phyloP scores from a whole-genome alignment of 2,797 vertebrate species.

The Morelia viridis region DNA sequence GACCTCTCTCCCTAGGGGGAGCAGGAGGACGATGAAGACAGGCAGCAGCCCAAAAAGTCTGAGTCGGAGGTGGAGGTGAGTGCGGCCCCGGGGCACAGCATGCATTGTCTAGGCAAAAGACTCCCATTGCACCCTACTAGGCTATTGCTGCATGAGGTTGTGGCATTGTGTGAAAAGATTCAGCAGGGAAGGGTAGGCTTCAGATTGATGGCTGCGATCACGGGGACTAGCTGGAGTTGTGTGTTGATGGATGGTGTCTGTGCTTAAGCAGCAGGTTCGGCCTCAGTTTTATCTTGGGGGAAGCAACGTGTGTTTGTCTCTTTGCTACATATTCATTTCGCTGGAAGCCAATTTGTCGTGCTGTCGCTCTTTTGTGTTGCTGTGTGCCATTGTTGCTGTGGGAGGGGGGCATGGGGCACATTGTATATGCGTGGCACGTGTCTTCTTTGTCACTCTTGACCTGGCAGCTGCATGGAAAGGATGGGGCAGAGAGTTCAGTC shows the following conservation, averaged over 20 bases:
- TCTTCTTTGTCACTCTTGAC: conserved; percentile 9
- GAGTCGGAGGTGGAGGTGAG: conserved; percentile 94
- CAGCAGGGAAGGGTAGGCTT: neutral
- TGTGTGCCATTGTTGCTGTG: neutral
- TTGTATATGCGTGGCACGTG: neutral
- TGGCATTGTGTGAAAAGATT: conserved; percentile 8
- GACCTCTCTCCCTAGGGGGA: conserved; percentile 79
- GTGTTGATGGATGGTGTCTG: neutral
- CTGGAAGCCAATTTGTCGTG: conserved; percentile 7
- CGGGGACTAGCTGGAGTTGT: conserved; percentile 21
- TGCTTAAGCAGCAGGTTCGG: conserved; percentile 1
- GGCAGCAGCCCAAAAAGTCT: conserved; percentile 83
- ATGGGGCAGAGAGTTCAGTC: neutral
- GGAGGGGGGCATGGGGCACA: neutral
- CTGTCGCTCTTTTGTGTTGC: neutral
- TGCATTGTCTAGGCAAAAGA: conserved; percentile 22
- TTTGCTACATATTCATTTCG: neutral
- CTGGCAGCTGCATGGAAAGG: conserved; percentile 4
- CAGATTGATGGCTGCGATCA: conserved; percentile 3
- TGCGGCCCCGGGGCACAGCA: neutral
- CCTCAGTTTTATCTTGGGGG: neutral
- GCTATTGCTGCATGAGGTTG: conserved; percentile 29
- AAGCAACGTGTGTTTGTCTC: neutral
- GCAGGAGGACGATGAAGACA: conserved; percentile 78
- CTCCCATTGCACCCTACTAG: conserved; percentile 7